Conservation (phyloP, 2,797 vertebrate genomes). For the Aselliscus stoliczkanus region DNA sequence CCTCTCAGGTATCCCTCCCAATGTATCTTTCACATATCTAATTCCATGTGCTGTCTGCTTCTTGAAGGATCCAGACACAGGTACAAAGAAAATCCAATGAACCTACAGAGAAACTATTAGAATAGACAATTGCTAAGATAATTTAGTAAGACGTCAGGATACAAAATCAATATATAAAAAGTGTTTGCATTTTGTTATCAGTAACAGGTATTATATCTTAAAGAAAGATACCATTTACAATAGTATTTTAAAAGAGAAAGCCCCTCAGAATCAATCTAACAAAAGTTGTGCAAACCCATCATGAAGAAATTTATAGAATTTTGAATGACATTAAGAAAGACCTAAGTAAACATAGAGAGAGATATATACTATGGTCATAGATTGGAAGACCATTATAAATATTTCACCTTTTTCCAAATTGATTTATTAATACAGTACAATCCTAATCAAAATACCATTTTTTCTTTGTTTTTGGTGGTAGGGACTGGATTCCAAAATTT, state of each 20-base stretch:
- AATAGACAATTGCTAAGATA: too few relatives aligned
- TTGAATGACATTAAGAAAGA: neutral
- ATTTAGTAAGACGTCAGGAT: neutral
- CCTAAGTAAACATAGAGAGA: neutral
- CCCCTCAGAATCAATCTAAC: neutral
- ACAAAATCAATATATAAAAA: neutral
- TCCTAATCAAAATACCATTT: neutral
- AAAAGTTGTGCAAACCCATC: neutral
- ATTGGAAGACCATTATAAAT: neutral
- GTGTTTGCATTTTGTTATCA: neutral
- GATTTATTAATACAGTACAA: neutral
- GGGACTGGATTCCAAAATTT: neutral
- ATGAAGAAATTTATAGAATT: neutral
- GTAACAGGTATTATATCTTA: neutral
- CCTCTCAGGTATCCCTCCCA: neutral
- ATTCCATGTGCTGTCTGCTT: neutral
- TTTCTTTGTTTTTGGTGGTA: rapidly evolving
- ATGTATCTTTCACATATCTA: neutral
- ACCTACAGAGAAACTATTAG: neutral
- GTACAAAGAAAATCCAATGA: neutral
- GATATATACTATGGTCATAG: neutral
- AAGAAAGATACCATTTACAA: neutral
- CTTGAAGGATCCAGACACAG: neutral
- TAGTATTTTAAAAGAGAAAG: neutral
- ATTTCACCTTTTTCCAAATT: neutral